phyloP scores from a whole-genome alignment of 1,140 invertebrate species.

The Trypoxylus dichotomus region DNA sequence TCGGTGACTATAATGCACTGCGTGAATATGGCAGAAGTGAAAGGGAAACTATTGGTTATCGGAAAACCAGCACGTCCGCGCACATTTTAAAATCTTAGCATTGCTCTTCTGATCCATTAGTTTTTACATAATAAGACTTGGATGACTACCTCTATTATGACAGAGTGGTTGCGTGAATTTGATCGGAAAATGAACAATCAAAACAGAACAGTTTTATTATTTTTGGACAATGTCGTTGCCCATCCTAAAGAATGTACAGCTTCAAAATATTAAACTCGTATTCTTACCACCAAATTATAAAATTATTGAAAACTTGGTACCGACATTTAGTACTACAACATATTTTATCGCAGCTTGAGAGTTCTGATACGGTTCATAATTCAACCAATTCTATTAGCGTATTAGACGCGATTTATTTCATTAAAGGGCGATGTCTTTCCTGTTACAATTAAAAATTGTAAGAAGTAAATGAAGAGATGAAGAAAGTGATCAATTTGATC shows the following conservation, averaged over 20 bases:
- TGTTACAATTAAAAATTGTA: background rate
- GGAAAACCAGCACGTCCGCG: conserved; percentile 15
- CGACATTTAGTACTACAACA: background rate
- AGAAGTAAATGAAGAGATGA: background rate
- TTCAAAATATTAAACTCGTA: background rate
- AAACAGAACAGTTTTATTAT: conserved; percentile 39
- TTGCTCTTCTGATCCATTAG: background rate
- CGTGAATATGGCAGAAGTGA: background rate
- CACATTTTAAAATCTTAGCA: background rate
- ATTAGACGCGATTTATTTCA: background rate
- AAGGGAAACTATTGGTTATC: conserved; percentile 12
- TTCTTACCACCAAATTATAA: background rate
- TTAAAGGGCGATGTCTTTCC: background rate
- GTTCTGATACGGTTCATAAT: background rate
- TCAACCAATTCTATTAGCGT: background rate
- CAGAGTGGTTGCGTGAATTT: conserved; percentile 26
- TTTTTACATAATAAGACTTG: conserved; percentile 6
- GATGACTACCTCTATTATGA: conserved; percentile 26
- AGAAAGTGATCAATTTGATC: background rate
- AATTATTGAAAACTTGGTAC: background rate
- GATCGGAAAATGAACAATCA: conserved; percentile 29
- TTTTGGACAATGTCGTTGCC: conserved; percentile 46
- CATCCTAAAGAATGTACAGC: conserved; percentile 38
- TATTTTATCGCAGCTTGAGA: background rate
- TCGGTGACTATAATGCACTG: conserved; percentile 10